Percentiles rank a stretch among this genome's conserved stretches.
Conservation (phyloP, 2,888 invertebrate species). For the Drosophila algonquin region DNA sequence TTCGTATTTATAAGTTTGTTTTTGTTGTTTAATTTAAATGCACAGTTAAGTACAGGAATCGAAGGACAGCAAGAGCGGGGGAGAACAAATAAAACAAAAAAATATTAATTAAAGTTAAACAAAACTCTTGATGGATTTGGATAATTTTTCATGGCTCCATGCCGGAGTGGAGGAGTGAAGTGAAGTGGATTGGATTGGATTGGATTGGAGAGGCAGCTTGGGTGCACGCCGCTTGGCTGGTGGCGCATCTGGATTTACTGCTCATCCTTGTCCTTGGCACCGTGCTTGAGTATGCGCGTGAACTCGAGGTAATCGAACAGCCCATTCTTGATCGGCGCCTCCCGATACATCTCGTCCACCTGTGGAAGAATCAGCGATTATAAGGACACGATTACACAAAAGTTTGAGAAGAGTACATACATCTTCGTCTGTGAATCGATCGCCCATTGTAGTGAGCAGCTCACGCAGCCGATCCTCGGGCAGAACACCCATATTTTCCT, state of each 20-base stretch:
- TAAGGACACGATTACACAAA: background rate
- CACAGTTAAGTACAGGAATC: constrained; percentile 49
- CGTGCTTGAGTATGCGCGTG: constrained; percentile 98
- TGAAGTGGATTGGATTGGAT: constrained; percentile 10
- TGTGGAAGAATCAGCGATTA: constrained; percentile 31
- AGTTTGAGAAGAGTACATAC: constrained; percentile 63
- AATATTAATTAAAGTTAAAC: constrained; percentile 39
- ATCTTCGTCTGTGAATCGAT: constrained; percentile 97
- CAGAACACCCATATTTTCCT: constrained; percentile 96
- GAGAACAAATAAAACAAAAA: constrained; percentile 27
- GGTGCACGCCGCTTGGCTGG: background rate
- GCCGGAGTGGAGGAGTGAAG: background rate
- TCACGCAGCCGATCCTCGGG: constrained; percentile 97
- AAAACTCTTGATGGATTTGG: constrained; percentile 32
- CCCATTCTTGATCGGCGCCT: constrained; percentile 96
- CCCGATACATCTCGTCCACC: constrained; percentile 99
- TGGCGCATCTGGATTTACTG: constrained; percentile 85
- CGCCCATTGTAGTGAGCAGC: constrained; percentile 98
- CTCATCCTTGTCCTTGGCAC: constrained; percentile 99
- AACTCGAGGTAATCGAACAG: constrained; percentile 99
- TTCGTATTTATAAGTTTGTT: constrained; percentile 7
- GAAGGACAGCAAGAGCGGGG: constrained; percentile 36
- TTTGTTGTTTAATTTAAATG: constrained; percentile 56
- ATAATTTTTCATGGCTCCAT: constrained; percentile 23
- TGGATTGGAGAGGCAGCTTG: constrained; percentile 12